These are phyloP conservation scores for Contarinia nasturtii DNA, from an alignment of 1,140 invertebrate genomes.

Conservation along the genomic window DNA sequence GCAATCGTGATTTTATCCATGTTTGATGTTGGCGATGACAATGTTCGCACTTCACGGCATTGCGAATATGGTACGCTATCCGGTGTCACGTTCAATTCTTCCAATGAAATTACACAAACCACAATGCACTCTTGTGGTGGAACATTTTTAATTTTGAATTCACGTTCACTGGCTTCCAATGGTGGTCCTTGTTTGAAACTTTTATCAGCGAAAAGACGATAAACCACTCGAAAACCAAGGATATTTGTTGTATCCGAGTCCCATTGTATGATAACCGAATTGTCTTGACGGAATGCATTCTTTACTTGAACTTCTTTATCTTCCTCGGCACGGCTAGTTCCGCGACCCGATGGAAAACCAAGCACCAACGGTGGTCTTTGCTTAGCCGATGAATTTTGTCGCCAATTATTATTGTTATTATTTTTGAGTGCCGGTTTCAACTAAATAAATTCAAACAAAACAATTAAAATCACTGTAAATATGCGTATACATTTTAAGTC, in stretches of 20 bases:
- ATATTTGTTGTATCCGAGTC: slow-evolving; percentile 69
- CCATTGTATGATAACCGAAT: slow-evolving; percentile 79
- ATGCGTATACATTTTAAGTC: too few relatives aligned
- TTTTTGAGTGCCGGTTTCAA: too few relatives aligned
- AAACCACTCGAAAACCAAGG: slow-evolving; percentile 72
- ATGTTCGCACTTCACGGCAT: slow-evolving; percentile 74
- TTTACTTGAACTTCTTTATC: slow-evolving; percentile 63
- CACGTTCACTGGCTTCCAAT: slow-evolving; percentile 65
- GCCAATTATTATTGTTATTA: slow-evolving; percentile 10
- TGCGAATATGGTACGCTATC: slow-evolving; percentile 69
- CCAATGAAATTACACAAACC: slow-evolving; percentile 75
- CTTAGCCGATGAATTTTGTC: slow-evolving; percentile 19
- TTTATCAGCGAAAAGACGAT: slow-evolving; percentile 73
- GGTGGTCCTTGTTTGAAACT: slow-evolving; percentile 76
- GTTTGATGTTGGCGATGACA: slow-evolving; percentile 57
- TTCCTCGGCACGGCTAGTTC: slow-evolving; percentile 33
- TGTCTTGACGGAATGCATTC: slow-evolving; percentile 67
- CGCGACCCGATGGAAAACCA: slow-evolving; percentile 41
- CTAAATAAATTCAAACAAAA: too few relatives aligned
- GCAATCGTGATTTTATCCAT: slow-evolving; percentile 91
- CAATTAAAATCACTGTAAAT: too few relatives aligned
- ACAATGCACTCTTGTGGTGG: slow-evolving; percentile 82
- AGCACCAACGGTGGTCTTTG: slow-evolving; percentile 49
- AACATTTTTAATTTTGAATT: slow-evolving; percentile 83
- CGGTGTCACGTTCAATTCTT: slow-evolving; percentile 67